Percentiles rank a stretch among this genome's conserved stretches.
Conservation (phyloP, 2,888 invertebrate species). For the Epinotia ramella region DNA sequence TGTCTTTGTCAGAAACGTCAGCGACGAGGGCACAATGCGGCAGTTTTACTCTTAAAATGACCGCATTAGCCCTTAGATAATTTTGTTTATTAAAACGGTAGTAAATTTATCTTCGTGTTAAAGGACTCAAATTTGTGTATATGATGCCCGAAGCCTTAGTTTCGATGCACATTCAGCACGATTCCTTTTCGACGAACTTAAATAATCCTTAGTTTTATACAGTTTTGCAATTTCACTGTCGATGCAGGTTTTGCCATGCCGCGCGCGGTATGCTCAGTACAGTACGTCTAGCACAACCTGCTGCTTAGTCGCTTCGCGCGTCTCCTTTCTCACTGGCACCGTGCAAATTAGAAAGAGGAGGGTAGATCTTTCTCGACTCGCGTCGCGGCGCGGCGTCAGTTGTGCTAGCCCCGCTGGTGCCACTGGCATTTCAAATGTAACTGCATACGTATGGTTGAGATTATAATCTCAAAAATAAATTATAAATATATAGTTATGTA, state of each 20-base stretch:
- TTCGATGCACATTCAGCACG: neutral
- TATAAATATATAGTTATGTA: too few species aligned
- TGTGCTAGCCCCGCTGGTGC: too few species aligned
- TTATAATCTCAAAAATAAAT: too few species aligned
- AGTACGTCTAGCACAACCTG: too few species aligned
- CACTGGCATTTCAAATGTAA: neutral
- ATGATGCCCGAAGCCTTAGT: neutral
- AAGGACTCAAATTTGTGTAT: neutral
- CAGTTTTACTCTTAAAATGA: neutral
- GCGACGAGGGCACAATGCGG: neutral
- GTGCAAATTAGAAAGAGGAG: too few species aligned
- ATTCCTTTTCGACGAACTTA: neutral
- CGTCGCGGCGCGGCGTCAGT: too few species aligned
- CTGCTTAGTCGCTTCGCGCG: too few species aligned
- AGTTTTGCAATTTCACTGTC: neutral
- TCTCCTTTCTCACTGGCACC: too few species aligned
- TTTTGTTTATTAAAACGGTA: neutral
- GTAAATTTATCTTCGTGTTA: neutral
- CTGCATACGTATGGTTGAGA: too few species aligned
- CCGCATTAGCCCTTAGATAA: neutral
- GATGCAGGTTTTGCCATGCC: slow-evolving; percentile 1
- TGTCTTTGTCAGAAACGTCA: neutral
- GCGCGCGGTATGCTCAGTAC: neutral
- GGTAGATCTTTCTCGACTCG: too few species aligned
- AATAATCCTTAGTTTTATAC: neutral